Percentiles rank a stretch among this genome's conserved stretches.
These are phyloP conservation scores for Spisula solida DNA, from an alignment of 2,888 invertebrate species.

Conservation along the genomic window DNA sequence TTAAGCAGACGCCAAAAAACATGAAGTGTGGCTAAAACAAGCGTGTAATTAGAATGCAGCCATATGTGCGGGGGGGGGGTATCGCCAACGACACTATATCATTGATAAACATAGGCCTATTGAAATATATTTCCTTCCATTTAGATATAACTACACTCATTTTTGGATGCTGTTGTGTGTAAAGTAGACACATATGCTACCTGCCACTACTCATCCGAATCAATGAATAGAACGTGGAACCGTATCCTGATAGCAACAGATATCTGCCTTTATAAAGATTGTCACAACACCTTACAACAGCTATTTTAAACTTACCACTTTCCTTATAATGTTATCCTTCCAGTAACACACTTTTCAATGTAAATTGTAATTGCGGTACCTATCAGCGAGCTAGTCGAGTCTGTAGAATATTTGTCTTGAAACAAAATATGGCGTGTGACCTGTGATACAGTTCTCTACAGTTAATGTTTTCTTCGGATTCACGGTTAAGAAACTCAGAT, in stretches of 20 bases:
- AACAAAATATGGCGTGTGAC: slow-evolving; percentile 70
- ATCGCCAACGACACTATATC: neutral
- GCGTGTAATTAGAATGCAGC: neutral
- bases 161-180: neutral
- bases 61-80: neutral
- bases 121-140: no score
- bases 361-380: neutral
- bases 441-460: neutral
- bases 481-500: slow-evolving; percentile 24
- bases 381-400: slow-evolving; percentile 5
- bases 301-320: slow-evolving; percentile 46
- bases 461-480: slow-evolving; percentile 16
- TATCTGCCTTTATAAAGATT: neutral
- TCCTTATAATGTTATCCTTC: slow-evolving; percentile 26
- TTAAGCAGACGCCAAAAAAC: no score
- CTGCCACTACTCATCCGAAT: neutral
- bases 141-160: neutral
- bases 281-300: slow-evolving; percentile 46
- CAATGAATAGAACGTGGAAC: neutral
- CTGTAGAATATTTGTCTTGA: slow-evolving; percentile 35
- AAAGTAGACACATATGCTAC: neutral
- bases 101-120: neutral
- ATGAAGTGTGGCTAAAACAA: neutral
- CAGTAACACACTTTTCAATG: neutral
- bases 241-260: neutral